phyloP scores from a whole-genome alignment of 2,888 invertebrate species.

The Oscheius sp. region DNA sequence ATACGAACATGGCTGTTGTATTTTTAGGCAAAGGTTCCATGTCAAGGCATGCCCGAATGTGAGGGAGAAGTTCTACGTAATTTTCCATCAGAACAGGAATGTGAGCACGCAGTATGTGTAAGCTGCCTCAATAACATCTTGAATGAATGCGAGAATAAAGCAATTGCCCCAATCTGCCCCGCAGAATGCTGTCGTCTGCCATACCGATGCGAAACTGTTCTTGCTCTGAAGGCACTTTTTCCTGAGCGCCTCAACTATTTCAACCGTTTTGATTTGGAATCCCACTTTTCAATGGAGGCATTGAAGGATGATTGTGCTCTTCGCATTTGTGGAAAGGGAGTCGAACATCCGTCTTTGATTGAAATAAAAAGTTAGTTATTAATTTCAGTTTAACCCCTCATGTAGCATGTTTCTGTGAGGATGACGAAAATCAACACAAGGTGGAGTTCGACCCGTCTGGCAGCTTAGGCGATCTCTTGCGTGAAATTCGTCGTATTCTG shows the following conservation, averaged over 20 bases:
- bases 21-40: constrained; percentile 33
- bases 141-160: constrained; percentile 53
- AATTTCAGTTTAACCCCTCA: neutral
- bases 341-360: neutral
- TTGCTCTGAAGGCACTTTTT: constrained; percentile 55
- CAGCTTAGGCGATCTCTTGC: constrained; percentile 57
- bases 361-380: constrained; percentile 11
- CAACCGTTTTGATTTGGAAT: constrained; percentile 56
- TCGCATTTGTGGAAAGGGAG: constrained; percentile 37
- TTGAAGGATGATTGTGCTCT: constrained; percentile 55
- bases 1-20: no score
- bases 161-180: constrained; percentile 57
- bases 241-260: constrained; percentile 60
- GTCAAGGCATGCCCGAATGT: constrained; percentile 48
- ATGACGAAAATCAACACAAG: constrained; percentile 50
- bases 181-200: constrained; percentile 56
- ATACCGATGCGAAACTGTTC: constrained; percentile 61
- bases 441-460: constrained; percentile 56
- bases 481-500: constrained; percentile 57
- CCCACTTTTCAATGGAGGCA: constrained; percentile 58
- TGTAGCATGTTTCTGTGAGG: constrained; percentile 49
- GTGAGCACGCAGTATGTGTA: constrained; percentile 64
- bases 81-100: constrained; percentile 64
- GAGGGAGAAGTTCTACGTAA: constrained; percentile 61
- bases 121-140: constrained; percentile 53